These are phyloP conservation scores for Pelagia noctiluca DNA, from an alignment of 30 jellyfish, hydroid and myxozoan species.

Conservation along the genomic window DNA sequence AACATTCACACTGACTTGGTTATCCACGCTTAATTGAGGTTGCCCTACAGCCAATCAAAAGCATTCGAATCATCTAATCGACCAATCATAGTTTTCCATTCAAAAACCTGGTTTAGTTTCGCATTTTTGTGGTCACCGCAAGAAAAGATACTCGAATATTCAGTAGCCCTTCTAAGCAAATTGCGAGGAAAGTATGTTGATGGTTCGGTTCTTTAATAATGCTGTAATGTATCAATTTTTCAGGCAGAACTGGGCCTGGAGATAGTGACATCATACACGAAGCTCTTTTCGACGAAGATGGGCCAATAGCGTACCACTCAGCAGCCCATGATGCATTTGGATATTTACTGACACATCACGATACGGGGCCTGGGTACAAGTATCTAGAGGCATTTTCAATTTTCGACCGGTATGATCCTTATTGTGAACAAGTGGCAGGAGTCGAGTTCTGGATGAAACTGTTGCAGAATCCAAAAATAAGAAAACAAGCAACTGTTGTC, in stretches of 20 bases:
- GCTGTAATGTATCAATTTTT: background rate
- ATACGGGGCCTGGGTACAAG: conserved; percentile 81
- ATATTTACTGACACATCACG: conserved; percentile 62
- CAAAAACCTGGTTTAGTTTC: too few species aligned
- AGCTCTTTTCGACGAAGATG: conserved; percentile 66
- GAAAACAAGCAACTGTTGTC: background rate
- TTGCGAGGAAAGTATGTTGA: too few species aligned
- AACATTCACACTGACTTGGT: too few species aligned
- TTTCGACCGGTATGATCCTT: conserved; percentile 42
- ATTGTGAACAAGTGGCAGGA: conserved; percentile 75
- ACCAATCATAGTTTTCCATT: too few species aligned
- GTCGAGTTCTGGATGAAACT: conserved; percentile 69
- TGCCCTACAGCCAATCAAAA: too few species aligned
- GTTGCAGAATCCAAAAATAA: conserved; percentile 12
- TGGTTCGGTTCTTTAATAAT: too few species aligned
- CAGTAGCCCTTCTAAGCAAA: too few species aligned
- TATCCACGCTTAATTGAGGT: too few species aligned
- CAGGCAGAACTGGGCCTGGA: conserved; percentile 92
- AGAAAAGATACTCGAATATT: background rate
- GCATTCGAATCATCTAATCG: too few species aligned
- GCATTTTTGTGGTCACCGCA: background rate
- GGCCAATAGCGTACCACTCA: conserved; percentile 82
- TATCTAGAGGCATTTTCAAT: conserved; percentile 72
- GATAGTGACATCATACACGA: conserved; percentile 70
- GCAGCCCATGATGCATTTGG: conserved; percentile 89